Evolutionary conservation across 2,113 vertebrate species (phyloP).

Genomic region (Puma concolor): DNA sequence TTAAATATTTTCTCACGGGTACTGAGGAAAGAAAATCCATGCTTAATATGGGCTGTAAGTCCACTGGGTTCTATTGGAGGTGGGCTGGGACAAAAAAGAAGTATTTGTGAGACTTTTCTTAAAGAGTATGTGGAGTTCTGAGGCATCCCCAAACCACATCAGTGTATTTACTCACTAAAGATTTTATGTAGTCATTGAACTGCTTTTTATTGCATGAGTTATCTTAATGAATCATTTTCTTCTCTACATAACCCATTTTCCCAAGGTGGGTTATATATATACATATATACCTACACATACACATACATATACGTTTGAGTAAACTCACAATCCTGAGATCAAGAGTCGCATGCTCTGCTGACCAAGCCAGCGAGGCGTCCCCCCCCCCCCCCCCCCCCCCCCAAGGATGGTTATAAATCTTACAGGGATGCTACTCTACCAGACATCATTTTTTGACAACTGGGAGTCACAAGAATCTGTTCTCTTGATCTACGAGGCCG

Average conservation of each 20-base stretch:
- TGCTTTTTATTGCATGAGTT: slow-evolving; percentile 65
- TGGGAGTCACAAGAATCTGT: slow-evolving; percentile 13
- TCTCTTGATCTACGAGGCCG: not conserved
- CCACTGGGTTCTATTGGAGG: not conserved
- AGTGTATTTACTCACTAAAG: not conserved
- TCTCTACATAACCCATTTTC: slow-evolving; percentile 42
- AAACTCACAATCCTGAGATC: not conserved
- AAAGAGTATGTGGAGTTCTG: not conserved
- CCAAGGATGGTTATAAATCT: slow-evolving; percentile 5
- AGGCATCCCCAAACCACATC: slow-evolving; percentile 16
- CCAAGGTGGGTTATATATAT: not conserved
- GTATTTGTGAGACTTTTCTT: not conserved
- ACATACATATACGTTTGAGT: too few relatives aligned
- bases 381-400: not conserved
- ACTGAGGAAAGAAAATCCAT: not conserved
- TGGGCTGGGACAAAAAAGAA: not conserved
- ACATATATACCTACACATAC: too few relatives aligned
- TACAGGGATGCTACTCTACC: not conserved
- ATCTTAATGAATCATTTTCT: slow-evolving; percentile 54
- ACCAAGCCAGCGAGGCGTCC: not conserved
- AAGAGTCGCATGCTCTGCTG: not conserved
- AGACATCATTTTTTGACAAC: slow-evolving; percentile 53
- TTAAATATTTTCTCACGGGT: not conserved
- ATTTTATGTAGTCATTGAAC: slow-evolving; percentile 36
- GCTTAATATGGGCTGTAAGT: not conserved